phyloP scores from a whole-genome alignment of 2,888 invertebrate genomes.

The Argyresthia goedartella region DNA sequence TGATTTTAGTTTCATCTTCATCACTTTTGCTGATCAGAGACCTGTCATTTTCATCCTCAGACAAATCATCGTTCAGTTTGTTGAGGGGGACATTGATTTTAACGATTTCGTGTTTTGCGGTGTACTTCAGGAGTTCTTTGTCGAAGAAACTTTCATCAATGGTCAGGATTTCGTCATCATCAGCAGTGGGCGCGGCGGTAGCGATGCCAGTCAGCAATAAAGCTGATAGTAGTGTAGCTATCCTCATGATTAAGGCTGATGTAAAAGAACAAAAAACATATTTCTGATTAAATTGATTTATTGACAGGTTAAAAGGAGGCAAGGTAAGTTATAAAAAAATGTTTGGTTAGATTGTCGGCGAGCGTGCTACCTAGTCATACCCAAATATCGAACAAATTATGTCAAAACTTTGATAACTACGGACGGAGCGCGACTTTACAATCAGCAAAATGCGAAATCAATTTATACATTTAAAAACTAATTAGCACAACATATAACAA shows the following conservation, averaged over 20 bases:
- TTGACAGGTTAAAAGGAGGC: too few species aligned
- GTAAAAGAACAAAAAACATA: background rate
- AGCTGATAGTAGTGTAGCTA: conserved; percentile 11
- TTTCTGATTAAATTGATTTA: too few species aligned
- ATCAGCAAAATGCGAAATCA: too few species aligned
- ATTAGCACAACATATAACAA: too few species aligned
- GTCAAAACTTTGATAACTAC: too few species aligned
- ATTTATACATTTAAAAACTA: too few species aligned
- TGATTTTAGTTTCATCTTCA: conserved; percentile 5
- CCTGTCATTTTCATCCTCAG: conserved; percentile 15
- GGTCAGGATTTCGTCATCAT: conserved; percentile 14
- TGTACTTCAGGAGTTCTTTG: conserved; percentile 19
- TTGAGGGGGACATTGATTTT: conserved; percentile 27
- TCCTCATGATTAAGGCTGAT: conserved; percentile 7
- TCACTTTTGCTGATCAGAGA: conserved; percentile 9
- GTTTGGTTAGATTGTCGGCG: too few species aligned
- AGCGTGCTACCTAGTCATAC: too few species aligned
- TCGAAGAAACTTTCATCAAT: conserved; percentile 22
- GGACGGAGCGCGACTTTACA: too few species aligned
- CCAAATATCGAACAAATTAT: too few species aligned
- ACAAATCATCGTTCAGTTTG: conserved; percentile 15
- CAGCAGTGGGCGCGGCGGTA: conserved; percentile 18
- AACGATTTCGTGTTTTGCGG: conserved; percentile 24
- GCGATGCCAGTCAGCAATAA: conserved; percentile 20
- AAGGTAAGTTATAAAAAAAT: too few species aligned